Evolutionary conservation across 2,797 vertebrate species (phyloP), one percentile per base, ranked within the genome.

Genomic region (Odontamblyopus lacepedii): DNA sequence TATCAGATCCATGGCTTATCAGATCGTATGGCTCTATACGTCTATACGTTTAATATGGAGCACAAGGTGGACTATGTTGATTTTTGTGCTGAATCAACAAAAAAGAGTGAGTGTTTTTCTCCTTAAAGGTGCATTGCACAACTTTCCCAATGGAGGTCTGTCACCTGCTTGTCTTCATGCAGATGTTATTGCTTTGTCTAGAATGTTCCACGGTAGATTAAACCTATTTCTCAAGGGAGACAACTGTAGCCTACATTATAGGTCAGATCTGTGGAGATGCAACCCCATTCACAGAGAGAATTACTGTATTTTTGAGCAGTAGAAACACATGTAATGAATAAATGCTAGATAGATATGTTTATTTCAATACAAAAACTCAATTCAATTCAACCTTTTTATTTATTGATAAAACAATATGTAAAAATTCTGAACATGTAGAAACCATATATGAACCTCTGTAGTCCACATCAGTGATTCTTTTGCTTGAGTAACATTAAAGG

Each of bases 21-120:
- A n/a, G n/a, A n/a, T n/a, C n/a, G n/a, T n/a, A n/a, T n/a, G n/a
- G n/a, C n/a, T n/a, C n/a, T n/a, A n/a, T 18, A 30, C 30, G 29
- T 57, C 23, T 27, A 38, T 62, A 70, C 73, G 75, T 75, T 79
- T 75, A 75, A 80, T 74, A 78, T 79, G 79, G 53, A 76, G 13
- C 48, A 53, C 19, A 65, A 26, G 5, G 41, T 50, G 41, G 15
- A 27, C 15, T 6, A 16, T 48, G 3, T 44, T 48, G n/a, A 65
- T 65, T 65, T 16, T 65, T 41, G 18, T 23, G n/a, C 59, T 30
- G 15, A 38, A 63, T n/a, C 55, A 56, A 63, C 19, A 35, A 63
- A 41, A 7, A 6, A 19, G 6, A 19, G 6, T 11, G n/a, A 9
- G 19, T 26, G 13, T 57, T 57, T 57, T 57, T 3, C n/a, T 57